Evolutionary conservation across 2,113 vertebrate genomes (phyloP).

Genomic region (Falco punctatus): DNA sequence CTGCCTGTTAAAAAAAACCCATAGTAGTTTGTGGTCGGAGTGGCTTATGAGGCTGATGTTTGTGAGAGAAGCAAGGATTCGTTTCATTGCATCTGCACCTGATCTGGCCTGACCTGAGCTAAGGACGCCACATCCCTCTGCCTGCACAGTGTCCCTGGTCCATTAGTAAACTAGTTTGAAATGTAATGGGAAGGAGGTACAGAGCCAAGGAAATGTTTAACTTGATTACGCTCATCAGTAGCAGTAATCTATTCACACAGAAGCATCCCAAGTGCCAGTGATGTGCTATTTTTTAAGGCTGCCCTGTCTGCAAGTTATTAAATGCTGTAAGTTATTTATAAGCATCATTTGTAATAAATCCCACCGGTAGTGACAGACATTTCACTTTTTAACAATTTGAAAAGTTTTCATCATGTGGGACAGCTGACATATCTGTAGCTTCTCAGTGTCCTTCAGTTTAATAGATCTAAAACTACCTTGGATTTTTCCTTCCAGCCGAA

Average conservation of each 20-base stretch:
- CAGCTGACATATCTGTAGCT: not conserved
- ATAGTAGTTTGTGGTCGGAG: fast-evolving
- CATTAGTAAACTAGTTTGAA: conserved; percentile 27
- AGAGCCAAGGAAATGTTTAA: conserved; percentile 49
- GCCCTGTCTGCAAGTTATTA: not conserved
- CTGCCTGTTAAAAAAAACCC: not conserved
- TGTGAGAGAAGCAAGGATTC: not conserved
- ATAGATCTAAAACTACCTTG: not conserved
- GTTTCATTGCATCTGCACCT: not conserved
- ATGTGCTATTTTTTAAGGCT: not conserved
- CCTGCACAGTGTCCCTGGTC: not conserved
- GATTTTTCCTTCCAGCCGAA: not conserved
- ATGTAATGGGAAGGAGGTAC: not conserved
- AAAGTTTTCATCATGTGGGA: not conserved
- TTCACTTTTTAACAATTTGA: not conserved
- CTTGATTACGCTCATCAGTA: conserved; percentile 42
- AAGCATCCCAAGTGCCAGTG: not conserved
- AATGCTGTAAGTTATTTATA: not conserved
- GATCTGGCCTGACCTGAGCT: not conserved
- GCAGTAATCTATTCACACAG: conserved; percentile 7
- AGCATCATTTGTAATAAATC: not conserved
- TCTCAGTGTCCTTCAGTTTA: not conserved
- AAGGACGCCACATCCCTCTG: not conserved
- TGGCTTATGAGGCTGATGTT: not conserved
- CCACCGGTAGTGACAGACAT: not conserved